Percentiles rank a stretch among this genome's conserved stretches.
Conservation (phyloP, 2,888 invertebrate species). For the Melieria crassipennis region DNA sequence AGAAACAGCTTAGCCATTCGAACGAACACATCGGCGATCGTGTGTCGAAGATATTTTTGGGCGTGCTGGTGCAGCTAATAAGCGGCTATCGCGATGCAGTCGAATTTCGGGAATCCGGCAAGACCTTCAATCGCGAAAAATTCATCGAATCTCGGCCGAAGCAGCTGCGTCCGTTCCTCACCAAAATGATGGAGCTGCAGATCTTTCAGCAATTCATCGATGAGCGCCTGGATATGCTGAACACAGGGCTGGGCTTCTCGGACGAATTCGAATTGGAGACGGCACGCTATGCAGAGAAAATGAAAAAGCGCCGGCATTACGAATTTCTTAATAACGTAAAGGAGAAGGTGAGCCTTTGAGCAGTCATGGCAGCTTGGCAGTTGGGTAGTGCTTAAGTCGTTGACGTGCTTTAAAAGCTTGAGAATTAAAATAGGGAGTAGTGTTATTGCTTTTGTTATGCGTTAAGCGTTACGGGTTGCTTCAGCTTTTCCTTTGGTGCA, state of each 20-base stretch:
- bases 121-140: conserved; percentile 85
- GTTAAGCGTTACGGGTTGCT: no score
- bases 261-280: conserved; percentile 96
- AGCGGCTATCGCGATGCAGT: conserved; percentile 95
- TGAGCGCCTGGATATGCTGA: conserved; percentile 90
- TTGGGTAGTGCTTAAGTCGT: no score
- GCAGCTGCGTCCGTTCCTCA: conserved; percentile 87
- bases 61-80: conserved; percentile 89
- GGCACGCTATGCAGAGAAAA: conserved; percentile 68
- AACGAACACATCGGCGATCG: conserved; percentile 86
- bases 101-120: conserved; percentile 76
- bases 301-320: conserved; percentile 69
- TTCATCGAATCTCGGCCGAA: conserved; percentile 88
- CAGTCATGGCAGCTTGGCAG: not conserved
- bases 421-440: no score
- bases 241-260: conserved; percentile 90
- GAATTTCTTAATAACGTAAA: conserved; percentile 90
- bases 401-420: no score
- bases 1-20: conserved; percentile 62
- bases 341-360: conserved; percentile 76
- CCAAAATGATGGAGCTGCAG: conserved; percentile 91
- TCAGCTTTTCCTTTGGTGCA: no score
- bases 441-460: no score
- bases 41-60: conserved; percentile 89
- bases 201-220: conserved; percentile 95